These are phyloP conservation scores for Barypeithes pellucidus DNA, from an alignment of 2,888 invertebrate species.

Conservation along the genomic window DNA sequence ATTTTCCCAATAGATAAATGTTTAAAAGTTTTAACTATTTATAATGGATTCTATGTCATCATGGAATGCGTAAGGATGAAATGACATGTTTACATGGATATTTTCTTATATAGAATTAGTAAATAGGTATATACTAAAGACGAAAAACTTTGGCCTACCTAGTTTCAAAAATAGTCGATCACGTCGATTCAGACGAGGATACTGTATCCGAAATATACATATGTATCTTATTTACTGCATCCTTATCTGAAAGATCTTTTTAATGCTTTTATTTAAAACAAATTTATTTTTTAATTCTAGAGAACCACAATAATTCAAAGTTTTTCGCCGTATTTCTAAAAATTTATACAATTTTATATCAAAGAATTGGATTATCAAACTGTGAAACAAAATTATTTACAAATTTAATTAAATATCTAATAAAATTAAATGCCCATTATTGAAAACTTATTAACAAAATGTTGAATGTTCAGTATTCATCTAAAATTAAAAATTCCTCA, in stretches of 20 bases:
- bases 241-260: no score
- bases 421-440: neutral
- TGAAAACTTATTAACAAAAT: neutral
- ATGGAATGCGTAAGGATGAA: slow-evolving; percentile 55
- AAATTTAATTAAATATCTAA: slow-evolving; percentile 31
- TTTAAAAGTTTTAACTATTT: slow-evolving; percentile 50
- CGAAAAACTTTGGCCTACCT: slow-evolving; percentile 17
- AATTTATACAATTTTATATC: slow-evolving; percentile 14
- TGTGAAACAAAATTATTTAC: slow-evolving; percentile 31
- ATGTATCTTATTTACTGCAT: no score
- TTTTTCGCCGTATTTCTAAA: neutral
- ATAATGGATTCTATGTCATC: slow-evolving; percentile 58
- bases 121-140: slow-evolving; percentile 22
- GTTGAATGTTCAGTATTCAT: neutral
- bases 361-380: slow-evolving; percentile 10
- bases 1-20: slow-evolving; percentile 44
- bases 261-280: neutral
- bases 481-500: neutral
- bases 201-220: no score
- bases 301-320: slow-evolving; percentile 8
- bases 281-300: neutral
- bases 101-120: slow-evolving; percentile 53
- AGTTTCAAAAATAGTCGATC: neutral
- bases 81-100: slow-evolving; percentile 66
- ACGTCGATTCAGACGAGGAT: no score